These are phyloP conservation scores for Sparidentex hasta DNA, from an alignment of 2,797 vertebrate species.

Conservation along the genomic window DNA sequence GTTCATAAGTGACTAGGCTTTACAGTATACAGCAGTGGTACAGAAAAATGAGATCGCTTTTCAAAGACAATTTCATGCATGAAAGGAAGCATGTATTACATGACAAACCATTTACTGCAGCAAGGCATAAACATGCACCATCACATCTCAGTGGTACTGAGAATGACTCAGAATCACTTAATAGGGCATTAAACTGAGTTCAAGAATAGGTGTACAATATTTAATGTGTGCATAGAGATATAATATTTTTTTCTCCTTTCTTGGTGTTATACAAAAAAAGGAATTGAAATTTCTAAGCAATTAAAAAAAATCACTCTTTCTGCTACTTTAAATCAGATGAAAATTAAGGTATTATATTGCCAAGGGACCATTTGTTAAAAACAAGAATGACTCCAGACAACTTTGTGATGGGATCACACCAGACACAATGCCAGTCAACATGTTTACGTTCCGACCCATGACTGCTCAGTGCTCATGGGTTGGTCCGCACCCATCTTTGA, in stretches of 20 bases:
- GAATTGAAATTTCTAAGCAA: background rate
- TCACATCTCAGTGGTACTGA: background rate
- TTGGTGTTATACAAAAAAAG: background rate
- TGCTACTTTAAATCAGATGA: background rate
- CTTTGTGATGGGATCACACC: too few species aligned
- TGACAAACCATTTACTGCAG: slow-evolving; percentile 10
- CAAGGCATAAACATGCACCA: background rate
- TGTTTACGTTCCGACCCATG: too few species aligned
- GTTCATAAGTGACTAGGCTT: background rate
- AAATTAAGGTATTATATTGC: background rate
- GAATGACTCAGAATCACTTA: background rate
- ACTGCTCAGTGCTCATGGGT: too few species aligned
- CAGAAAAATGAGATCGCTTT: slow-evolving; percentile 18
- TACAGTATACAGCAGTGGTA: slow-evolving; percentile 6
- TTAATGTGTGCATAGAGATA: background rate
- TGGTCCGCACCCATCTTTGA: too few species aligned
- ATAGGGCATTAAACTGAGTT: background rate
- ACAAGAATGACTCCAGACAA: background rate
- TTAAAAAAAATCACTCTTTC: background rate
- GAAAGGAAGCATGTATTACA: slow-evolving; percentile 22
- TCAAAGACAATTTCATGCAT: slow-evolving; percentile 17
- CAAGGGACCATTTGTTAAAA: slow-evolving; percentile 7
- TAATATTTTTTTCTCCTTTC: background rate
- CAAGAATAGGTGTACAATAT: background rate
- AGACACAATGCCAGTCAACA: too few species aligned